phyloP scores from a whole-genome alignment of 1,140 invertebrate genomes.

The Helicoverpa armigera region DNA sequence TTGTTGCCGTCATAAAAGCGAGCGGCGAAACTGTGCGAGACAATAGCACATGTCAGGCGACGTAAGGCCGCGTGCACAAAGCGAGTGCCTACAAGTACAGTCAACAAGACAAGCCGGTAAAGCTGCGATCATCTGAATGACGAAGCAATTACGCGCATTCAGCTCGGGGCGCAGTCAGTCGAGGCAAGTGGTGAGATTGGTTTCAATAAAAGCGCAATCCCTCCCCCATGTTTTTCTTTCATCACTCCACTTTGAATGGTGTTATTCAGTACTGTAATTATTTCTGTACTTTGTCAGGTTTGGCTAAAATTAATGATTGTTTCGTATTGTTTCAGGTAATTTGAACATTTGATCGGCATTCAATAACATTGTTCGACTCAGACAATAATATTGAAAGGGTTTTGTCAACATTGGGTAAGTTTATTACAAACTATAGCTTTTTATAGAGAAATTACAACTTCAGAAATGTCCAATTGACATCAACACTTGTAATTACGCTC shows the following conservation, averaged over 20 bases:
- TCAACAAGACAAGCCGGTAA: constrained; percentile 82
- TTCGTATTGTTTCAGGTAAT: constrained; percentile 67
- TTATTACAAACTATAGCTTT: background rate
- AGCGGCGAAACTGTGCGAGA: constrained; percentile 71
- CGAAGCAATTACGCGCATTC: constrained; percentile 84
- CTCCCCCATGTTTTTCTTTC: constrained; percentile 85
- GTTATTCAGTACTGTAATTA: constrained; percentile 72
- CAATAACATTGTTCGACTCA: background rate
- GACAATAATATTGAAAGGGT: too few relatives aligned
- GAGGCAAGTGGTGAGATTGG: constrained; percentile 84
- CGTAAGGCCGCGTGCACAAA: constrained; percentile 80
- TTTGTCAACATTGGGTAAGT: background rate
- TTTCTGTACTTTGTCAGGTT: constrained; percentile 53
- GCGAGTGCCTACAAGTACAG: constrained; percentile 79
- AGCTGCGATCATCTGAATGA: constrained; percentile 84
- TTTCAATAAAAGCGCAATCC: constrained; percentile 85
- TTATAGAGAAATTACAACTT: constrained; percentile 8
- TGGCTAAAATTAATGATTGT: constrained; percentile 62
- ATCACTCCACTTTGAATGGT: constrained; percentile 81
- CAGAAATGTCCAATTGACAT: constrained; percentile 7
- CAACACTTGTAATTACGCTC: constrained; percentile 18
- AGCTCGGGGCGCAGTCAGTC: constrained; percentile 79
- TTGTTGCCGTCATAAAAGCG: constrained; percentile 82
- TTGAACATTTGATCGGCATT: constrained; percentile 4
- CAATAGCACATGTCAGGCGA: constrained; percentile 79